Evolutionary conservation across 2,888 invertebrate species (phyloP), one percentile per base, ranked within the genome.

Genomic region (Caenorhabditis sinica): DNA sequence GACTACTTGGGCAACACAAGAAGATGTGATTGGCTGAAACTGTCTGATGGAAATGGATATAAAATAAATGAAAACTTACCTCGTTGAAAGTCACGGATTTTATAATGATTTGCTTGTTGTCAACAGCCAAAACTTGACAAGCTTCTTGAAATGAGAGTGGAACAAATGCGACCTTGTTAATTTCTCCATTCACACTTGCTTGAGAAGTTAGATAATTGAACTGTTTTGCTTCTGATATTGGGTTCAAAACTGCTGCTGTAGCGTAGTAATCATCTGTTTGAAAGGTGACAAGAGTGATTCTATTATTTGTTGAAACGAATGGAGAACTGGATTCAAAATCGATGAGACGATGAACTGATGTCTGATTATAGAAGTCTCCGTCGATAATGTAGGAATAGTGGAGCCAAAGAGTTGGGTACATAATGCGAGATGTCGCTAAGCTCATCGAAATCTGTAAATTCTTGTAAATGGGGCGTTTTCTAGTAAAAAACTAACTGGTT

Each of bases 171-270:
- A 71, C 30, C 17, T 15, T 40, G 23, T 71, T 9, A 11, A 68
- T 23, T 36, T 43, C 71, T 30, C 45, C 58, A n/a, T 28, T 28
- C 4, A 45, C n/a, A 60, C 72, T 72, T 45, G 72, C 72, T 20
- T 28, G 60, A 30, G 72, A 43, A 23, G 43, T 60, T 3, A 72
- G 20, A 58, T n/a, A 25, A n/a, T 28, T 28, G 33, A 72, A 72
- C 11, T 45, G 45, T 15, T 45, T 28, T 17, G 60, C 58, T 72
- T 72, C 72, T 8, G 60, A 72, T 30, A 60, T 0, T 8, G 72
- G 72, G 45, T 72, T 72, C 20, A 72, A 45, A 23, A 72, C 72
- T 6, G 25, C 60, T n/a, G 72, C 72, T 15, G 45, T 45, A 15
- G 53, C 72, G 43, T 71, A 56, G 17, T 60, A 72, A 4, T 13